Conservation (phyloP, 1,140 invertebrate species). For the Paraescarpia echinospica region DNA sequence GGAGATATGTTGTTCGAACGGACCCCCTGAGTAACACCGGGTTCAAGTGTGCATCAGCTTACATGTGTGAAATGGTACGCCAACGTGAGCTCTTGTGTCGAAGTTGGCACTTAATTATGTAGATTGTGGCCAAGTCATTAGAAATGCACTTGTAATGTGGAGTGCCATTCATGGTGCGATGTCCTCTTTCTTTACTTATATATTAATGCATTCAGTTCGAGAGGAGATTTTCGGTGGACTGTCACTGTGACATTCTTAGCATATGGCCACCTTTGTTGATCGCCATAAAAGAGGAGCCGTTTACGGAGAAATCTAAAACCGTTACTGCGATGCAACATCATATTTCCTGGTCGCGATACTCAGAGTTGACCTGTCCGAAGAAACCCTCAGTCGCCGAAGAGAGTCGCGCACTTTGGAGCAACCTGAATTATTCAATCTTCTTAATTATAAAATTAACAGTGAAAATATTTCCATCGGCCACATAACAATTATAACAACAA, state of each 20-base stretch:
- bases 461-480: not conserved
- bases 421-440: too few species aligned
- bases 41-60: too few species aligned
- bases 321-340: not conserved
- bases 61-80: too few species aligned
- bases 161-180: not conserved
- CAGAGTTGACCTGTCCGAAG: not conserved
- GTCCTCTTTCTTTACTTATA: not conserved
- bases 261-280: not conserved
- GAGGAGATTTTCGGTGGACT: not conserved
- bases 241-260: not conserved
- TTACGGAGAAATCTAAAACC: not conserved
- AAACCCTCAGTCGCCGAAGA: not conserved
- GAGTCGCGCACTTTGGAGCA: too few species aligned
- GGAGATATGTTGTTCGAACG: too few species aligned
- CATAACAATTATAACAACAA: not conserved
- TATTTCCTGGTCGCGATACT: not conserved
- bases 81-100: too few species aligned
- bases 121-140: not conserved
- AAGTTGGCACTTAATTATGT: too few species aligned
- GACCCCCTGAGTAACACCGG: too few species aligned
- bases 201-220: not conserved
- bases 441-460: not conserved
- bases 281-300: not conserved
- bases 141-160: not conserved